Conservation (phyloP, 2,113 vertebrate species). For the western clawed frog (Xenopus tropicalis) region UCB_Xtro_10.0 CM004445.2:91535501-91536000, state of each 20-base stretch:
- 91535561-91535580: slow-evolving; percentile 75
- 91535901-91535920: too few relatives aligned
- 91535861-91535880: background rate
- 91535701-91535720: slow-evolving; percentile 44
- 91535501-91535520: slow-evolving; percentile 48
- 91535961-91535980: too few relatives aligned
- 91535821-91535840: slow-evolving; percentile 84
- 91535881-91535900: too few relatives aligned
- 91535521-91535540: slow-evolving; percentile 93
- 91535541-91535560: slow-evolving; percentile 93
- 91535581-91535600: slow-evolving; percentile 89
- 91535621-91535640: slow-evolving; percentile 64
- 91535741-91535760: slow-evolving; percentile 61
- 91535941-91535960: too few relatives aligned
- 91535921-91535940: too few relatives aligned
- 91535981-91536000: too few relatives aligned
- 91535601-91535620: slow-evolving; percentile 90
- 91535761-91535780: slow-evolving; percentile 82
- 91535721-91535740: background rate
- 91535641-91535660: slow-evolving; percentile 53
- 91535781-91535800: slow-evolving; percentile 91
- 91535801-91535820: slow-evolving; percentile 94
- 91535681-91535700: slow-evolving; percentile 50
- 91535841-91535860: slow-evolving; percentile 81
- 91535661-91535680: slow-evolving; percentile 57